Percentiles rank a stretch among this genome's conserved stretches.
Evolutionary conservation across 2,888 invertebrate genomes (phyloP).

Genomic region (Hofmannophila pseudospretella): DNA sequence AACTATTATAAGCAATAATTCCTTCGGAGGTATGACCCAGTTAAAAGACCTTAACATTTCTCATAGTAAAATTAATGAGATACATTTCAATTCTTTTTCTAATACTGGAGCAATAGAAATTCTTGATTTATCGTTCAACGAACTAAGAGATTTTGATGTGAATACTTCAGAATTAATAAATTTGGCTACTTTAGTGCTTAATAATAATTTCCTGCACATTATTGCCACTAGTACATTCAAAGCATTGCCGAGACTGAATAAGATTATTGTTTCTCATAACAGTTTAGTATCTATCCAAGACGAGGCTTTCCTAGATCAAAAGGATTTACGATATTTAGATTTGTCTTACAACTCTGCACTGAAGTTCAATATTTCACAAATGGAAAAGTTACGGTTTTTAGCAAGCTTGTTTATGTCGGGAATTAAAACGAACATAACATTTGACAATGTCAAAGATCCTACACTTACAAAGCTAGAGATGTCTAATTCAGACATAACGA

Average conservation of each 20-base stretch:
- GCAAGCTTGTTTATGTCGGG: conserved; percentile 36
- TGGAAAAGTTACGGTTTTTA: conserved; percentile 26
- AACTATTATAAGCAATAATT: conserved; percentile 36
- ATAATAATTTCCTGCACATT: conserved; percentile 38
- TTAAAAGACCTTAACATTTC: conserved; percentile 48
- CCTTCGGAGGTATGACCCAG: conserved; percentile 44
- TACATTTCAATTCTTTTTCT: conserved; percentile 44
- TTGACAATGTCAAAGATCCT: conserved; percentile 20
- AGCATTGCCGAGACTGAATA: conserved; percentile 26
- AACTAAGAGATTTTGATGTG: conserved; percentile 33
- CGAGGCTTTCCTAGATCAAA: conserved; percentile 28
- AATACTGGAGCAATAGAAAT: conserved; percentile 35
- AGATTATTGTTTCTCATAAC: conserved; percentile 37
- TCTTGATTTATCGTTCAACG: conserved; percentile 51
- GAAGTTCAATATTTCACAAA: conserved; percentile 21
- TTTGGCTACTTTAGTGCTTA: conserved; percentile 33
- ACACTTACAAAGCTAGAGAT: conserved; percentile 22
- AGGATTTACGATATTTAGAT: conserved; percentile 36
- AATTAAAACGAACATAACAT: conserved; percentile 24
- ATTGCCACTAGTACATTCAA: conserved; percentile 26
- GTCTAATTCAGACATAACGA: conserved; percentile 29
- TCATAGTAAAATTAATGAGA: conserved; percentile 31
- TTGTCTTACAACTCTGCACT: conserved; percentile 43
- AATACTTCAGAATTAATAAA: conserved; percentile 40
- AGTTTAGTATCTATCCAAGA: conserved; percentile 24